Evolutionary conservation across 2,797 vertebrate genomes (phyloP), one percentile per base, ranked within the genome.

Genomic region (Chaunax sp.): DNA sequence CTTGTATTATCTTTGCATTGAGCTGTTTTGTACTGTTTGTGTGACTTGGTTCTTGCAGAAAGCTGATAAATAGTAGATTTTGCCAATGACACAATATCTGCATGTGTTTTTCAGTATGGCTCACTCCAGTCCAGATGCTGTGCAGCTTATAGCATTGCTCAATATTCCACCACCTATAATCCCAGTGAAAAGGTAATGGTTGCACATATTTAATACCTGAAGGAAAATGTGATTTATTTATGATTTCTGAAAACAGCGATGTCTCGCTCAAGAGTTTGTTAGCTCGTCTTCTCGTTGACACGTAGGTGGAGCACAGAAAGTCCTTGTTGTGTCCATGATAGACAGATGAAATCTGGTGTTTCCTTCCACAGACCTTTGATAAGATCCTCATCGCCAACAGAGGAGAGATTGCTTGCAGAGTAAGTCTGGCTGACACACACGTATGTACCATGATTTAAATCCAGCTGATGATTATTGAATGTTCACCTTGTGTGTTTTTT

Each of bases 321-420:
- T 33, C 56, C 23, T 55, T 69, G 64, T 77, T 58, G 69, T 60
- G 46, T 75, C 43, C 75, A 25, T 75, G 44, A 45, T 60, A 69
- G 44, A 46, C 9, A 1, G 4, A 23, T 13, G 44, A 66, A 66
- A 72, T 77, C 14, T 60, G 15, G 18, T 46, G 35, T 83, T 71
- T 83, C 44, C 64, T 64, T 79, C 66, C 25, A 20, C 78, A 99
- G 98, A 98, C 95, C 59, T 99, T 99, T 91, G 96, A 99, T 83
- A 99, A 99, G 89, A 95, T 99, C 82, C 96, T 99, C 70, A 94
- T 99, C 71, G 98, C 98, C 69, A 99, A 99, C 93, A 95, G 98
- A 96, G 98, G 98, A 87, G 98, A 99, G 91, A 99, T 99, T 75
- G 97, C 98, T 15, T 99, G 98, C 90, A 92, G 98, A 90, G 98